These are phyloP conservation scores for Reticulitermes lucifugus DNA, from an alignment of 2,888 invertebrate genomes.

Conservation along the genomic window DNA sequence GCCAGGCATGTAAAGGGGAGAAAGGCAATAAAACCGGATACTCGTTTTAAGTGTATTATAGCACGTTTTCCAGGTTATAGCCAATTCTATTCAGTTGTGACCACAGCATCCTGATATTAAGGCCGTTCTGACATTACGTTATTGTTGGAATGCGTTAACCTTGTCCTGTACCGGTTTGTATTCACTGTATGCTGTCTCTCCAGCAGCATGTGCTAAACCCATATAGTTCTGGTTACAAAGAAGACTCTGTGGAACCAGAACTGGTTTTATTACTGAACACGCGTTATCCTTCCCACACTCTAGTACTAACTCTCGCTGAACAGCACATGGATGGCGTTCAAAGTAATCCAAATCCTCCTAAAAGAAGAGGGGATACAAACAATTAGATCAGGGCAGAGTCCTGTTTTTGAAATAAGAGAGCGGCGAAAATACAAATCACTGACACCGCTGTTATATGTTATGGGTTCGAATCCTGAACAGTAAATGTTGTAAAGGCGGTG, in stretches of 20 bases:
- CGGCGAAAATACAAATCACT: background rate
- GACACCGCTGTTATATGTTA: background rate
- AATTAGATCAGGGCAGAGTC: background rate
- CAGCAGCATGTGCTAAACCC: constrained; percentile 5
- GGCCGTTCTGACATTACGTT: background rate
- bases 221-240: background rate
- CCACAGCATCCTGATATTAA: constrained; percentile 1
- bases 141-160: constrained; percentile 6
- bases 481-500: too few species aligned
- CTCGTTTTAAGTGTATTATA: background rate
- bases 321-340: background rate
- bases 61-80: background rate
- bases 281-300: background rate
- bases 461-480: background rate
- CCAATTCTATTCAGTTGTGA: background rate
- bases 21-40: constrained; percentile 1
- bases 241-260: background rate
- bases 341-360: background rate
- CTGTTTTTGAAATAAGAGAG: background rate
- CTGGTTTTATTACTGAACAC: background rate
- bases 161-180: background rate
- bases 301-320: background rate
- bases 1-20: background rate
- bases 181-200: background rate
- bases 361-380: background rate